These are phyloP conservation scores for Ischnura elegans DNA, from an alignment of 2,888 invertebrate genomes.

Conservation along the genomic window DNA sequence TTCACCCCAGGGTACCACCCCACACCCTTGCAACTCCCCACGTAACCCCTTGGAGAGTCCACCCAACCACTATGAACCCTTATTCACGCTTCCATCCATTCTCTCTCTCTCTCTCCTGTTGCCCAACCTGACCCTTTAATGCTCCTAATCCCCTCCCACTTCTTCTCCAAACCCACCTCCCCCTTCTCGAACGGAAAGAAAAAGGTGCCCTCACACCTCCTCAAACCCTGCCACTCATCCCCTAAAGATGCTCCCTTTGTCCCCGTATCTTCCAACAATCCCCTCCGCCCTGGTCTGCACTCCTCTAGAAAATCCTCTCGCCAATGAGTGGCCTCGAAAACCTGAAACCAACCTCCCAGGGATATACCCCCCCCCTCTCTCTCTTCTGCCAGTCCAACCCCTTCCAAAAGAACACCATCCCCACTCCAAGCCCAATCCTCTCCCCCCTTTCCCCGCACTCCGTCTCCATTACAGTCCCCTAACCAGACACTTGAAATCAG, in stretches of 20 bases:
- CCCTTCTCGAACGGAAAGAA: background rate
- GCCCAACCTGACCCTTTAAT: background rate
- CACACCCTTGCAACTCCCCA: background rate
- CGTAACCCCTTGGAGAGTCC: slow-evolving; percentile 22
- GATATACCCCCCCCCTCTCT: slow-evolving; percentile 17
- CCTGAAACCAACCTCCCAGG: slow-evolving; percentile 54
- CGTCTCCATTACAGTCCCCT: no score
- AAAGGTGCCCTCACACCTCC: slow-evolving; percentile 6
- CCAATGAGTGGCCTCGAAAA: no score
- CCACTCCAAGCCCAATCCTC: background rate
- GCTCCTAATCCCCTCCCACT: background rate
- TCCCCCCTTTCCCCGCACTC: background rate
- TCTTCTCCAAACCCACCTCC: background rate
- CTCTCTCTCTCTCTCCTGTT: background rate
- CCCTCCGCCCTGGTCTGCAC: slow-evolving; percentile 46
- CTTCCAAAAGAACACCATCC: background rate
- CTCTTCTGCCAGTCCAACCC: background rate
- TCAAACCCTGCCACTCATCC: slow-evolving; percentile 2
- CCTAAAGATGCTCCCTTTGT: background rate
- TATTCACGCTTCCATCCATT: background rate
- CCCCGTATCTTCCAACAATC: no score
- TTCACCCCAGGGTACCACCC: no score
- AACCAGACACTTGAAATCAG: no score
- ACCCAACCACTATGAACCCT: background rate
- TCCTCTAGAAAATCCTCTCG: slow-evolving; percentile 42